Percentiles rank a stretch among this genome's conserved stretches.
These are phyloP conservation scores for Epirrhoe alternata DNA, from an alignment of 2,888 invertebrate genomes.

Conservation along the genomic window DNA sequence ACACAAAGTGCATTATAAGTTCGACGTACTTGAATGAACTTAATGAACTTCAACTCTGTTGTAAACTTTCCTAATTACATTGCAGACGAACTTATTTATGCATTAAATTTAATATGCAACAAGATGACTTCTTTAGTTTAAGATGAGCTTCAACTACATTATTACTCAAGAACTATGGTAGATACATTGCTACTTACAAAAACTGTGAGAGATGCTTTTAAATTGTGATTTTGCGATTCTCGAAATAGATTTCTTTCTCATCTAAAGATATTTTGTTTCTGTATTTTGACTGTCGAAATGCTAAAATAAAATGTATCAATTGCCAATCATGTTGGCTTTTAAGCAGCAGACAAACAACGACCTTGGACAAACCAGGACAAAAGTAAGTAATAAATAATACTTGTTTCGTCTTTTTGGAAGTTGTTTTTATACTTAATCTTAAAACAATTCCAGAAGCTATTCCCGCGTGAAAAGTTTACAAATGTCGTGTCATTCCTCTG, in stretches of 20 bases:
- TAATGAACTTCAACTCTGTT: constrained; percentile 6
- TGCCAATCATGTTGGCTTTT: no score
- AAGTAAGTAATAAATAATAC: neutral
- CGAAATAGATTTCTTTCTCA: neutral
- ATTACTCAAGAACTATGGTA: neutral
- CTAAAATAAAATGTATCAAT: no score
- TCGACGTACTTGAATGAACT: neutral
- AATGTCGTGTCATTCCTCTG: constrained; percentile 8
- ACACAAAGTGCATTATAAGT: constrained; percentile 17
- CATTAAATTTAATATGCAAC: constrained; percentile 14
- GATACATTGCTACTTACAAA: neutral
- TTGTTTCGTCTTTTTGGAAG: neutral
- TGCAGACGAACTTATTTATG: constrained; percentile 21
- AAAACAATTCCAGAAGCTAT: neutral
- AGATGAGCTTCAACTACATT: neutral
- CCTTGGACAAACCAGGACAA: no score
- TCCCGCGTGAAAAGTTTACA: constrained; percentile 6
- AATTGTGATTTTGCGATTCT: neutral
- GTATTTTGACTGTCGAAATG: no score
- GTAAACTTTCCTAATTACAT: constrained; percentile 25
- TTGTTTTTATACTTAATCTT: neutral
- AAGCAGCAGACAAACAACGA: no score
- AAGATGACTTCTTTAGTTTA: constrained; percentile 4
- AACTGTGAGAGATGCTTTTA: neutral
- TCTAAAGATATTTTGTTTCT: no score